Evolutionary conservation across 1,140 invertebrate genomes (phyloP).

Genomic region (Neelides sp.): DNA sequence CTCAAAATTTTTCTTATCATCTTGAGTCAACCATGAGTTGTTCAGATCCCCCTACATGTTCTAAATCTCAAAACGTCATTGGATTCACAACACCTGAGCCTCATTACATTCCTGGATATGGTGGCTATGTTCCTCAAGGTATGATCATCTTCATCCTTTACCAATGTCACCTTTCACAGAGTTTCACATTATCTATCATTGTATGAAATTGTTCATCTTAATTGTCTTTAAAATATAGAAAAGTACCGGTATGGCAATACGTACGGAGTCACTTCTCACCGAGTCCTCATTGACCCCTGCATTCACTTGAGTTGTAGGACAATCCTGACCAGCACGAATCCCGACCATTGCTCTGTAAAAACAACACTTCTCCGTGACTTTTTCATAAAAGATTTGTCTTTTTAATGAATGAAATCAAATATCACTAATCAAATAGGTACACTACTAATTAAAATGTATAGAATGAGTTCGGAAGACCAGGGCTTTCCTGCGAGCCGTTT

Average conservation of each 20-base stretch:
- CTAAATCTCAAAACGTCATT: constrained; percentile 9
- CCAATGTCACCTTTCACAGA: no score
- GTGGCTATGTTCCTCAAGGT: constrained; percentile 25
- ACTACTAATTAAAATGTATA: constrained; percentile 3
- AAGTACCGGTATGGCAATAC: no score
- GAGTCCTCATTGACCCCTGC: constrained; percentile 27
- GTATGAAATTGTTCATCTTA: no score
- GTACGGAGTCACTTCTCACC: constrained; percentile 24
- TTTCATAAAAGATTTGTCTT: background rate
- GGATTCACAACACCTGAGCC: constrained; percentile 24
- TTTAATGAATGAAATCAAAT: background rate
- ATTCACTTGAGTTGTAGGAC: constrained; percentile 29
- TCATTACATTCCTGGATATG: constrained; percentile 29
- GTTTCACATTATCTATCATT: no score
- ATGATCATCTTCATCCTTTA: background rate
- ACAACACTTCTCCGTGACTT: background rate
- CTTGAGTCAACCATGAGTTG: no score
- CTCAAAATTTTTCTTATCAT: no score
- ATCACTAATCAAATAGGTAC: background rate
- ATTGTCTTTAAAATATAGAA: no score
- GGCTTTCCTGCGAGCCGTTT: constrained; percentile 15
- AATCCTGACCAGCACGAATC: constrained; percentile 26
- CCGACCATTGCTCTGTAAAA: constrained; percentile 27
- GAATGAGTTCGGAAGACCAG: constrained; percentile 28
- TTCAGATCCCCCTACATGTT: no score